Conservation (phyloP, 1,140 invertebrate species). For the Bombus superbus region DNA sequence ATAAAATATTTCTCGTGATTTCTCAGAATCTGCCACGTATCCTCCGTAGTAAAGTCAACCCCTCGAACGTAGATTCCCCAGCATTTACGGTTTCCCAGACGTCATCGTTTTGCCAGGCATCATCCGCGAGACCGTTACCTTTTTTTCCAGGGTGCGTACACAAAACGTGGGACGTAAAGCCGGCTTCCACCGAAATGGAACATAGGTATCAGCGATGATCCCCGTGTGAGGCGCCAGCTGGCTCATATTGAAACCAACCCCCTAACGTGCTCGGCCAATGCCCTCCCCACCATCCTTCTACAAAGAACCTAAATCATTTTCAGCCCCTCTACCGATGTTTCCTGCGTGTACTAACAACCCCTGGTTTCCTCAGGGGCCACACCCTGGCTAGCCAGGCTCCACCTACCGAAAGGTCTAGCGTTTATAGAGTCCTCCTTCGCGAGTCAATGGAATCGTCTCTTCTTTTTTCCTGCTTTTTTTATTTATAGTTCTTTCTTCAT, state of each 20-base stretch:
- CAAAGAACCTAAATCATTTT: conserved; percentile 72
- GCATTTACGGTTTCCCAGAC: background rate
- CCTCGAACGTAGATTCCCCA: background rate
- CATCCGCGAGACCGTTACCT: conserved; percentile 52
- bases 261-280: conserved; percentile 57
- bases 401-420: conserved; percentile 61
- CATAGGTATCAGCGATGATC: conserved; percentile 73
- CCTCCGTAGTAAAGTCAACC: conserved; percentile 28
- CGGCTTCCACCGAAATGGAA: conserved; percentile 70
- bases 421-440: conserved; percentile 50
- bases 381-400: conserved; percentile 64
- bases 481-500: background rate
- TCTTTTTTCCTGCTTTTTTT: background rate
- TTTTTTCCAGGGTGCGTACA: conserved; percentile 27
- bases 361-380: conserved; percentile 63
- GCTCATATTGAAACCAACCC: conserved; percentile 76
- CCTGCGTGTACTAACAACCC: conserved; percentile 67
- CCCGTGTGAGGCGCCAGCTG: conserved; percentile 77
- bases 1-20: background rate
- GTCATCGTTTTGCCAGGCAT: conserved; percentile 32
- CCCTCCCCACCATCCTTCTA: conserved; percentile 52
- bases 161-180: conserved; percentile 57
- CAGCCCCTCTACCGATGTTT: conserved; percentile 61
- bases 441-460: conserved; percentile 36
- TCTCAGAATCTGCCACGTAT: no score